Evolutionary conservation across 2,113 vertebrate species (phyloP).

Genomic region (Xiphophorus hellerii): DNA sequence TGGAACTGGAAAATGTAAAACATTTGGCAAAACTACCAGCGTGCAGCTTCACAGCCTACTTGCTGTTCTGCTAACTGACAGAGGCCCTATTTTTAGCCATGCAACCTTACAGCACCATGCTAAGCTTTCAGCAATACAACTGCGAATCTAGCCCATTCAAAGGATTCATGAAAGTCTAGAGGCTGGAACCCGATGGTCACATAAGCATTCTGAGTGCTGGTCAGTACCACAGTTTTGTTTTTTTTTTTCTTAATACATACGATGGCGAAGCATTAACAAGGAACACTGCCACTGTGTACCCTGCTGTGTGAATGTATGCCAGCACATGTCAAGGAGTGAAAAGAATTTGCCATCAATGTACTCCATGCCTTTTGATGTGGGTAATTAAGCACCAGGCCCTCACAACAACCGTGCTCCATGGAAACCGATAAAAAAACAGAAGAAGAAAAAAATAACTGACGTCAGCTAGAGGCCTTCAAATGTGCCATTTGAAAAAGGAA

Average conservation of each 20-base stretch:
- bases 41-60: constrained; percentile 45
- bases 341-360: constrained; percentile 54
- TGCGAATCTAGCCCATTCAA: constrained; percentile 69
- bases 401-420: constrained; percentile 71
- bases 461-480: constrained; percentile 71
- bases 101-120: constrained; percentile 66
- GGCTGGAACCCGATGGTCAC: constrained; percentile 52
- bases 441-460: constrained; percentile 63
- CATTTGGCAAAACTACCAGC: constrained; percentile 35
- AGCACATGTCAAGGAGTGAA: constrained; percentile 59
- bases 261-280: constrained; percentile 62
- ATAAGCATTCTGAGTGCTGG: constrained; percentile 34
- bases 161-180: constrained; percentile 56
- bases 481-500: constrained; percentile 62
- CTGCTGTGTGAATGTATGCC: constrained; percentile 39
- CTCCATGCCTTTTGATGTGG: constrained; percentile 61
- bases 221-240: constrained; percentile 34
- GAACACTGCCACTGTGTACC: constrained; percentile 33
- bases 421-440: constrained; percentile 63
- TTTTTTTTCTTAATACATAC: background rate
- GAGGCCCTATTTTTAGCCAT: constrained; percentile 71
- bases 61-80: constrained; percentile 61
- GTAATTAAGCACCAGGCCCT: constrained; percentile 64
- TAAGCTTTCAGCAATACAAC: constrained; percentile 65
- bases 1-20: constrained; percentile 22